Evolutionary conservation across 2,113 vertebrate species (phyloP).

Genomic region (Neolamprologus sp.): DNA sequence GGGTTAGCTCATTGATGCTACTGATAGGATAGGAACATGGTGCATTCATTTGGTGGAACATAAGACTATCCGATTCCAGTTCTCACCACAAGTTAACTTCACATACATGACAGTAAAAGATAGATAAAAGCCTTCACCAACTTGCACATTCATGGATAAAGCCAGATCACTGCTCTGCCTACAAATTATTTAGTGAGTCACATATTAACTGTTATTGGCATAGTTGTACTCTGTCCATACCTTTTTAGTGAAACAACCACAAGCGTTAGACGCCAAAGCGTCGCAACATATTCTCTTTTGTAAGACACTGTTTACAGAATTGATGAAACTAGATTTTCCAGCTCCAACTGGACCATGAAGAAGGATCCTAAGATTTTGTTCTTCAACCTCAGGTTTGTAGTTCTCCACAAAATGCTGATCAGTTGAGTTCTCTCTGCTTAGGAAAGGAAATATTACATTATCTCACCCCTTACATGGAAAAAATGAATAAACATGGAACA

Average conservation of each 20-base stretch:
- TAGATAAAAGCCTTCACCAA: rapidly evolving
- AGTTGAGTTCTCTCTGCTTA: rapidly evolving
- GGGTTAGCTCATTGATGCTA: rapidly evolving
- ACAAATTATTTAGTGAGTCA: neutral
- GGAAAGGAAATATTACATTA: neutral
- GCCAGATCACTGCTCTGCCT: neutral
- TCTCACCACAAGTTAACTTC: rapidly evolving
- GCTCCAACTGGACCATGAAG: neutral
- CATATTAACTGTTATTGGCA: neutral
- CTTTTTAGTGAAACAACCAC: rapidly evolving
- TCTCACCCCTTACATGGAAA: rapidly evolving
- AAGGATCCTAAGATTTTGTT: neutral
- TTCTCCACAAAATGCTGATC: neutral
- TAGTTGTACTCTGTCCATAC: neutral
- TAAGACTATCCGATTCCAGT: too few species aligned
- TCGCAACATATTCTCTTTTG: rapidly evolving
- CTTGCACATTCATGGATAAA: neutral
- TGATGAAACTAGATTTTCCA: neutral
- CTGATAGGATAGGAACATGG: neutral
- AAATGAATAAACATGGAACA: rapidly evolving
- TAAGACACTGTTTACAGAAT: neutral
- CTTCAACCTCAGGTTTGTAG: rapidly evolving
- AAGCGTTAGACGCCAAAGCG: rapidly evolving
- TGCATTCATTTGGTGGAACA: too few species aligned
- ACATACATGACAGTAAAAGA: neutral